Conservation (phyloP, 2,888 invertebrate genomes). For the Andrena fulva region DNA sequence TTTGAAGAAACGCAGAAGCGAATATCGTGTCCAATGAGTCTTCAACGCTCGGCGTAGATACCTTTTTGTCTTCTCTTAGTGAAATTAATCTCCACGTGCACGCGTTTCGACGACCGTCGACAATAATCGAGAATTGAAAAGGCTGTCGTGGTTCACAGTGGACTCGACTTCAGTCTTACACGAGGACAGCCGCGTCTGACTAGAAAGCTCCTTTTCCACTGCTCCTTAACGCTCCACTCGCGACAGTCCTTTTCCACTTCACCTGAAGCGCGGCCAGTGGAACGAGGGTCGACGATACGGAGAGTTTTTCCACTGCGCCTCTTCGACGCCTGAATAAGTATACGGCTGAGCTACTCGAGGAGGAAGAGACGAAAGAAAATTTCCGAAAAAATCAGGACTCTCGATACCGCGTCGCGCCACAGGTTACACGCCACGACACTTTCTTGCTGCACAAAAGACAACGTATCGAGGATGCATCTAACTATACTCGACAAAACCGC, state of each 20-base stretch:
- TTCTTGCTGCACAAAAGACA: not conserved
- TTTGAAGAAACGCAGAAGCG: too few relatives aligned
- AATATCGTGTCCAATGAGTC: too few relatives aligned
- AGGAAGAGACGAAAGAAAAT: not conserved
- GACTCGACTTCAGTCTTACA: not conserved
- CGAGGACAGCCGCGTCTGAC: slow-evolving; percentile 1
- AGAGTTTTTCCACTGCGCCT: slow-evolving; percentile 15
- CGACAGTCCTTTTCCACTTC: slow-evolving; percentile 1
- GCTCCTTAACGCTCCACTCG: not conserved
- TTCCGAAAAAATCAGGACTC: not conserved
- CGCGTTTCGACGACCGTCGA: not conserved
- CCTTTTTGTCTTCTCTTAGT: not conserved
- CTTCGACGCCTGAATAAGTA: slow-evolving; percentile 17
- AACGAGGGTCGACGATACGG: not conserved
- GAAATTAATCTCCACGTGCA: not conserved
- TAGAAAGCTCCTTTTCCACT: slow-evolving; percentile 1
- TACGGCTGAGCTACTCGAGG: not conserved
- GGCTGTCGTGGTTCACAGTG: not conserved
- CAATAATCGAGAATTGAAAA: not conserved
- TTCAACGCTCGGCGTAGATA: too few relatives aligned
- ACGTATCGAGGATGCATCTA: not conserved
- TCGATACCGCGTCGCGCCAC: too few relatives aligned
- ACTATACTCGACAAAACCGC: not conserved
- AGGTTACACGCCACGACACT: too few relatives aligned
- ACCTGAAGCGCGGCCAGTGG: not conserved